Evolutionary conservation across 2,113 vertebrate species (phyloP), one percentile per base, ranked within the genome.

Genomic region (Eretmochelys imbricata): DNA sequence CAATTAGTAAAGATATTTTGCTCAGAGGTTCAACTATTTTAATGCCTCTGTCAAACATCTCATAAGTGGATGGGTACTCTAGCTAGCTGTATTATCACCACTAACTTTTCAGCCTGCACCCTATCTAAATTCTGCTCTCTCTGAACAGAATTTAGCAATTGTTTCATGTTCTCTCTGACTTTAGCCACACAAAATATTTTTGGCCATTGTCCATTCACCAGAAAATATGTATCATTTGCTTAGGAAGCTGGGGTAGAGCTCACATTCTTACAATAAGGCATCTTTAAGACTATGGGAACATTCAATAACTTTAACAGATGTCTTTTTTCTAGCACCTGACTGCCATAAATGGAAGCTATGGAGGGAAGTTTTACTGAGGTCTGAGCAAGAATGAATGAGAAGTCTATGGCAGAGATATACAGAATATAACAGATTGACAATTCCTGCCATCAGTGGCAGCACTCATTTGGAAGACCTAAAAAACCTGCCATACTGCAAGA

Each of bases 61-160:
- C 55, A 5, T 0, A 16, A 46, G 3, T 59, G 35, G 85, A 89
- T 0, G 12, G 19, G 5, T 24, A 49, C 69, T 72, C 29, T 31
- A 31, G 24, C 38, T 10, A 49, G 46, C 82, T 91, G 86, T 57
- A 55, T 31, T 27, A 46, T 35, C 14, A 27, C 2, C 22, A 46
- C 20, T 46, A 48, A 5, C 5, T 49, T 17, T 3, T 42, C 38
- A 12, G 42, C 4, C 42, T 19, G 2, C 29, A 38, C 80, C 89
- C 57, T 24, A 76, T 42, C 49, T 62, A 69, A 69, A 69, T 69
- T 69, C 62, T 69, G 14, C 29, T 79, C 29, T 42, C 46, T 4
- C 81, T 50, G 57, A 84, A 65, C 82, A 0, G 3, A 46, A 46
- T 38, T 6, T 54, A 51, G 29, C 2, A 16, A 54, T 31, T 17